Percentiles rank a stretch among this genome's conserved stretches.
phyloP scores from a whole-genome alignment of 2,797 vertebrate species.

The Phoxinus dragarum region DNA sequence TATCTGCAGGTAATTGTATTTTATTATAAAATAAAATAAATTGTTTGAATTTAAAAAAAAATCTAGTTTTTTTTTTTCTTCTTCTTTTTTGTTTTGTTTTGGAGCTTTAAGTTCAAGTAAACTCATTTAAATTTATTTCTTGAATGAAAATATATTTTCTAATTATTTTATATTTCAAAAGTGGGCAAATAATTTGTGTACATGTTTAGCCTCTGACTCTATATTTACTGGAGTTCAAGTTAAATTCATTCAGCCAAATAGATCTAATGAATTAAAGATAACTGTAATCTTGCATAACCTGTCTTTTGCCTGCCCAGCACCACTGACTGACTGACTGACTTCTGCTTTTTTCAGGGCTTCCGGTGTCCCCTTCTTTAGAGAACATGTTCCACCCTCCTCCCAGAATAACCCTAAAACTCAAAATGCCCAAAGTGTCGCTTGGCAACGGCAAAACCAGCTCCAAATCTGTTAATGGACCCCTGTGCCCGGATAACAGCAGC shows the following conservation, averaged over 20 bases:
- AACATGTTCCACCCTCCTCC: constrained; percentile 87
- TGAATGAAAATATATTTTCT: background rate
- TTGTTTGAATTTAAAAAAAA: no score
- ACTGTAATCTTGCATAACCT: background rate
- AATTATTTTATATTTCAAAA: background rate
- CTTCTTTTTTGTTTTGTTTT: background rate
- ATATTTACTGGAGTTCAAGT: background rate
- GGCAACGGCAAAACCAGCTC: constrained; percentile 83
- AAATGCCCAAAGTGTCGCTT: constrained; percentile 89
- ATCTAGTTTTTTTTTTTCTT: background rate
- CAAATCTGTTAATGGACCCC: constrained; percentile 83
- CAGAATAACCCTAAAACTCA: constrained; percentile 94
- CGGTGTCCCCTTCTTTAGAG: constrained; percentile 86
- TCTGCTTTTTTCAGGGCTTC: constrained; percentile 77
- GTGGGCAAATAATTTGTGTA: background rate
- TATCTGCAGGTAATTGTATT: constrained; percentile 84
- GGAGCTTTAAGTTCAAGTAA: background rate
- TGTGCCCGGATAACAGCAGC: constrained; percentile 82
- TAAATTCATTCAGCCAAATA: background rate
- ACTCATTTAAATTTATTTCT: background rate
- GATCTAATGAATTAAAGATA: background rate
- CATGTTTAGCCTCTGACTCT: background rate
- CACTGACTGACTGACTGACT: background rate
- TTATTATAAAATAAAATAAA: background rate
- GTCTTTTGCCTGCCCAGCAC: background rate